Base-by-base conservation (phyloP, 2,113 vertebrate species). In the Carlito syrichta region DNA sequence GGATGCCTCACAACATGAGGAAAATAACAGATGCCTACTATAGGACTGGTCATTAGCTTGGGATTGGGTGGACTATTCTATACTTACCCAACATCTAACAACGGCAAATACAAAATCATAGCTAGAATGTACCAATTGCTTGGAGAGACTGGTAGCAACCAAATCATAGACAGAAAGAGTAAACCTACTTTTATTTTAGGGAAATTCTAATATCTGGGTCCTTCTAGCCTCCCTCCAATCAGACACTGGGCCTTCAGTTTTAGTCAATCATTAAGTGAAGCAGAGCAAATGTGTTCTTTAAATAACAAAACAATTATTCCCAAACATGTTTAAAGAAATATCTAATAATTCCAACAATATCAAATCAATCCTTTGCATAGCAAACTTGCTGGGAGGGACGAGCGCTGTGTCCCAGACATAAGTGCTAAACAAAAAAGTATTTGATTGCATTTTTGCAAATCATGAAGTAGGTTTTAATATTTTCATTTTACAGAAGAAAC, bases 31-130 rank as follows among this genome's bases (percentile, higher is more conserved):
- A 96, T 74, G 77, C 52, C 19, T 76, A 19, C 45, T 78, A 45
- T 54, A 84, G 60, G 27, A 95, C 89, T 50, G 32, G 91, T 8
- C 48, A 95, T 48, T 83, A 73, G 48, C 17, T 88, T 82, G 32
- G 13, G 10, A 16, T 91, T 10, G 20, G 1, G 19, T 56, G 5
- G 17, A 52, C 17, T 68, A 84, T 91, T 89, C 92, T 52, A 54
- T 78, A 86, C 38, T 93, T 78, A 16, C 17, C 23, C 35, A 40
- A 9, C 10, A 96, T 89, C 45, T 89, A 88, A 85, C 7, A 43
- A 45, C 82, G 38, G 82, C 12, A 95, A 88, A 48, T 45, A 86
- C n/a, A 95, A 94, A 94, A 86, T 81, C 13, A 62, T 60, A 50
- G 25, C n/a, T 45, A 82, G 43, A 87, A 78, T 66, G 10, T 62